These are phyloP conservation scores for Notechis scutatus DNA, from an alignment of 2,113 vertebrate species.

Conservation along the genomic window DNA sequence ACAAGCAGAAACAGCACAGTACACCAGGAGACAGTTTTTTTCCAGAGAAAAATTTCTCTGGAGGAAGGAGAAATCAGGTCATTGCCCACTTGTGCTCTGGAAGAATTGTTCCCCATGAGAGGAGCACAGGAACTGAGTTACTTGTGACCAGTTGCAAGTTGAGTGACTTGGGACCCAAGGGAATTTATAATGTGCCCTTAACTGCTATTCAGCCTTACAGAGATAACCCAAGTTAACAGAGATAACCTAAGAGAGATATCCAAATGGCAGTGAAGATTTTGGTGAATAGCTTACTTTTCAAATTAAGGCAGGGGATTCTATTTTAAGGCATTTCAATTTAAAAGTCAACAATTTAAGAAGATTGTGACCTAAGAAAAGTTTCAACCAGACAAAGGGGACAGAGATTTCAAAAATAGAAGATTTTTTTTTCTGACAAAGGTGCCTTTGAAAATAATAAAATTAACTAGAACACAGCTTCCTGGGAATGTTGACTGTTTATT, in stretches of 20 bases:
- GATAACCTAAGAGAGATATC: not conserved
- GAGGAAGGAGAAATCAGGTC: not conserved
- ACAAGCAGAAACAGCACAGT: not conserved
- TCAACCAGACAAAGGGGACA: not conserved
- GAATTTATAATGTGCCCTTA: not conserved
- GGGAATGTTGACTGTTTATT: not conserved
- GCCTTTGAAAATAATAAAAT: not conserved
- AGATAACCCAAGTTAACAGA: not conserved
- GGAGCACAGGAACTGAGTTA: not conserved
- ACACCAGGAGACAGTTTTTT: not conserved
- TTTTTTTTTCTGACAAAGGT: not conserved
- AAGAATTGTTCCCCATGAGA: not conserved
- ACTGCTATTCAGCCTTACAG: not conserved
- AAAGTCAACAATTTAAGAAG: not conserved
- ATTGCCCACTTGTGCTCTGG: not conserved
- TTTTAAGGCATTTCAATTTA: not conserved
- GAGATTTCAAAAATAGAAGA: not conserved
- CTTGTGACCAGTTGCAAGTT: not conserved
- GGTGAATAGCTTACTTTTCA: not conserved
- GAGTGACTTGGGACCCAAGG: not conserved
- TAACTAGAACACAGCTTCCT: not conserved
- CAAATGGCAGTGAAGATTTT: not conserved
- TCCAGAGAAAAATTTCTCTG: not conserved
- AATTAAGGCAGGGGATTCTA: not conserved
- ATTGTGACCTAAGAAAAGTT: not conserved